A percentile compares a stretch with the other conserved stretches of the same genome.
These are phyloP conservation scores for Lepidurus arcticus DNA, from an alignment of 1,140 invertebrate species.

Conservation along the genomic window DNA sequence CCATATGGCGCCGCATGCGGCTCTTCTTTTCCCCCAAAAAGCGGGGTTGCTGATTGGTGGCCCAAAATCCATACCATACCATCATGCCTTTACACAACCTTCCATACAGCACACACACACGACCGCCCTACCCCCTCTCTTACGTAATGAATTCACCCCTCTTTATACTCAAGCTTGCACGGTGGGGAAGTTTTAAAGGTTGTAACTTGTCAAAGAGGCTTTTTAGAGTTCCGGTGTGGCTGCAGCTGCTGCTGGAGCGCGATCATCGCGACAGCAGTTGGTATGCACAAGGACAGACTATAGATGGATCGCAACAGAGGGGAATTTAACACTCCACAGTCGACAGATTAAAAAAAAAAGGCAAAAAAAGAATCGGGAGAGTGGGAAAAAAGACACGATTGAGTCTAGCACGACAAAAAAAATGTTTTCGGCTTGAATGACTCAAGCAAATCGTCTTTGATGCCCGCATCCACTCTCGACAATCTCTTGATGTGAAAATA, in stretches of 20 bases:
- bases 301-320: background rate
- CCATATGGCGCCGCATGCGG: no score
- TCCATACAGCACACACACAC: background rate
- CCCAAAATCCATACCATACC: background rate
- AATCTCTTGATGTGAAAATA: background rate
- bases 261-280: slow-evolving; percentile 6
- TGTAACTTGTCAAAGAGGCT: slow-evolving; percentile 1
- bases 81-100: background rate
- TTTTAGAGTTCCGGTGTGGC: slow-evolving; percentile 8
- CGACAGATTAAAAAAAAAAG: background rate
- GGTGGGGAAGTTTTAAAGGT: slow-evolving; percentile 13
- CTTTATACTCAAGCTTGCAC: background rate
- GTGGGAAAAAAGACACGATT: background rate
- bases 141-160: background rate
- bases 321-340: slow-evolving; percentile 13
- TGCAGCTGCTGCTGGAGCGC: slow-evolving; percentile 10
- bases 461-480: slow-evolving; percentile 12
- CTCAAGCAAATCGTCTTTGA: slow-evolving; percentile 5
- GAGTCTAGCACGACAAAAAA: background rate
- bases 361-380: background rate
- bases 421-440: background rate
- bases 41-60: background rate
- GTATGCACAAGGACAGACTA: background rate
- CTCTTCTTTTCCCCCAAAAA: no score
- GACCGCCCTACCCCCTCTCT: background rate